These are phyloP conservation scores for Corythornis leucogaster DNA, from an alignment of 2,797 vertebrate genomes.

Conservation along the genomic window DNA sequence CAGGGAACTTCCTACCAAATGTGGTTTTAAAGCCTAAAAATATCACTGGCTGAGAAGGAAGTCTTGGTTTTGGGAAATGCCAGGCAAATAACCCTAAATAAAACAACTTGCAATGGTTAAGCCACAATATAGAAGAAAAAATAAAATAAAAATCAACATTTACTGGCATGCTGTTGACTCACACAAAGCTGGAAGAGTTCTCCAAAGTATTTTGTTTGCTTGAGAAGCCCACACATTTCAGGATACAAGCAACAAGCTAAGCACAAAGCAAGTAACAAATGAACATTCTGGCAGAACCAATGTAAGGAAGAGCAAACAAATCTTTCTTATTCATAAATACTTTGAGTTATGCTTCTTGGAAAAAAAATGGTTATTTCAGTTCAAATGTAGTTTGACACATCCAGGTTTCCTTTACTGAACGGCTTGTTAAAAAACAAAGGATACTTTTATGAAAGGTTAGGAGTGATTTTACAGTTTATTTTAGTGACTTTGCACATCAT, in stretches of 20 bases:
- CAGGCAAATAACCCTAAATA: conserved; percentile 13
- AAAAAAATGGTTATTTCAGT: not conserved
- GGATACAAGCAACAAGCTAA: not conserved
- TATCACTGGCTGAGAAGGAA: conserved; percentile 34
- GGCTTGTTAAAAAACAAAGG: not conserved
- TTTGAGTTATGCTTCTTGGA: not conserved
- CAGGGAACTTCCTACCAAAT: too few species aligned
- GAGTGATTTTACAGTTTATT: not conserved
- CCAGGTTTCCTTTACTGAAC: not conserved
- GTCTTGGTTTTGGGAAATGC: conserved; percentile 30
- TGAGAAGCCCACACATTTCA: not conserved
- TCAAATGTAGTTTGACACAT: not conserved
- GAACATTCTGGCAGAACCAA: not conserved
- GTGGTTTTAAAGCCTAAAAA: conserved; percentile 26
- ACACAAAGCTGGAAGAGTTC: not conserved
- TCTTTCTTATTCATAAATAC: not conserved
- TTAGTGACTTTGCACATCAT: not conserved
- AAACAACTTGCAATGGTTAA: conserved; percentile 7
- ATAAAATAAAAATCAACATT: not conserved
- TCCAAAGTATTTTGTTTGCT: not conserved
- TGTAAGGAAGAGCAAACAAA: not conserved
- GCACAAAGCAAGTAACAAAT: not conserved
- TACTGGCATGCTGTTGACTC: not conserved
- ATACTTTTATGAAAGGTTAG: not conserved
- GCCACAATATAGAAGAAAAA: not conserved